phyloP scores from a whole-genome alignment of 1,140 invertebrate species.

The Drosophila gunungcola region DNA sequence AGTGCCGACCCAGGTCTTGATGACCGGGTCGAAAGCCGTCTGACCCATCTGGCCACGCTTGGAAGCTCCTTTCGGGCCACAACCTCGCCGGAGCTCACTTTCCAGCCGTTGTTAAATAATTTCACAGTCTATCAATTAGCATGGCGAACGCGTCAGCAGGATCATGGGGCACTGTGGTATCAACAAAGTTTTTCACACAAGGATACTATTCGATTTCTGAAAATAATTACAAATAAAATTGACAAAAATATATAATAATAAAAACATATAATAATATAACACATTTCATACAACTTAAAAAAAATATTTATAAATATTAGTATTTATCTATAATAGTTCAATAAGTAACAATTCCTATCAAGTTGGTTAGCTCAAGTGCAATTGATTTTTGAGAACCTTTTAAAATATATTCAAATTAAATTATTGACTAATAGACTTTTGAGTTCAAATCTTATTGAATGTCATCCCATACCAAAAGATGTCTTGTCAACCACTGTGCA shows the following conservation, averaged over 20 bases:
- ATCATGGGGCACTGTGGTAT: slow-evolving; percentile 38
- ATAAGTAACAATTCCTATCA: no score
- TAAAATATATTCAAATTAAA: no score
- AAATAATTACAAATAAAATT: no score
- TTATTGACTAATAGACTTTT: neutral
- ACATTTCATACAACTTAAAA: no score
- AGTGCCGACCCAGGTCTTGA: slow-evolving; percentile 51
- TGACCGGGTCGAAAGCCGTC: slow-evolving; percentile 35
- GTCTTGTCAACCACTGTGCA: slow-evolving; percentile 43
- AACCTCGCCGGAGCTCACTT: slow-evolving; percentile 29
- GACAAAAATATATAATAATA: no score
- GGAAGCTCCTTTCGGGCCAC: slow-evolving; percentile 29
- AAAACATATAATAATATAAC: no score
- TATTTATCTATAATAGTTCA: no score
- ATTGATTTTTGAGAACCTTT: no score
- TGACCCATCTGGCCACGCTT: slow-evolving; percentile 44
- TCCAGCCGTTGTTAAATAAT: slow-evolving; percentile 69
- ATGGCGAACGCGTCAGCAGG: slow-evolving; percentile 53
- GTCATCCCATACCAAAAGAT: neutral
- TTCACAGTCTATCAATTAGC: slow-evolving; percentile 83
- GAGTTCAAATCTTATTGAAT: neutral
- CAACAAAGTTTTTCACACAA: neutral
- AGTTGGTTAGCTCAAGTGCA: no score
- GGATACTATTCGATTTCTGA: neutral
- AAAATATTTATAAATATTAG: no score